Conservation (phyloP, 2,113 vertebrate species). For the Hyperopisus bebe region DNA sequence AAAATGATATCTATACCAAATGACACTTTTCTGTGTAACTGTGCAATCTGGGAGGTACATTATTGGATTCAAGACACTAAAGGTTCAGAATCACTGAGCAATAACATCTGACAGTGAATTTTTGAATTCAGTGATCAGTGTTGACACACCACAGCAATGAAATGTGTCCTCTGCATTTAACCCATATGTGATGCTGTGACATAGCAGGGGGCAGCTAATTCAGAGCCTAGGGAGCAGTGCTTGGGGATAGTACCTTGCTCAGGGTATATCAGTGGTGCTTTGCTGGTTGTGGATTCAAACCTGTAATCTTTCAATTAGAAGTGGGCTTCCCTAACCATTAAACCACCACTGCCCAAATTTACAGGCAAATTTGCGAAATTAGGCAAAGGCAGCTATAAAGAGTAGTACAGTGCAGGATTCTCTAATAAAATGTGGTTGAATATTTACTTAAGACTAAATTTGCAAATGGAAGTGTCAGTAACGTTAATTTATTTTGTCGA, state of each 20-base stretch:
- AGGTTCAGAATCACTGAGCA: background rate
- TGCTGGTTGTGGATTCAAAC: no score
- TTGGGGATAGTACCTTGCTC: no score
- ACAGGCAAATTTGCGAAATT: background rate
- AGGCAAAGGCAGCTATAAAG: background rate
- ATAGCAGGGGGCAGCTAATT: no score
- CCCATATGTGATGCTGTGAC: no score
- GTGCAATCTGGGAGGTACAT: background rate
- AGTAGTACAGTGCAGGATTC: background rate
- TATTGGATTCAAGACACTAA: background rate
- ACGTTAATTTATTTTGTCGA: background rate
- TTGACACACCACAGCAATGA: no score
- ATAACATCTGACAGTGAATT: background rate
- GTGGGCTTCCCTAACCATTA: no score
- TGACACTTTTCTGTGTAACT: background rate
- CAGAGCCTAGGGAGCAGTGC: no score
- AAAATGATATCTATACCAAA: background rate
- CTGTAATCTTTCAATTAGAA: no score
- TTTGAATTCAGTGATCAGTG: no score
- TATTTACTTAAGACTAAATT: background rate
- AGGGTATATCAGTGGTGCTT: no score
- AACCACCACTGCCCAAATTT: no score
- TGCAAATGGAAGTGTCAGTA: background rate
- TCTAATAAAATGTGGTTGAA: background rate
- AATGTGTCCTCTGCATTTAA: no score